Percentiles rank a stretch among this genome's conserved stretches.
Conservation (phyloP, 2,888 invertebrate genomes). For the Pachycephus smyrnensis region DNA sequence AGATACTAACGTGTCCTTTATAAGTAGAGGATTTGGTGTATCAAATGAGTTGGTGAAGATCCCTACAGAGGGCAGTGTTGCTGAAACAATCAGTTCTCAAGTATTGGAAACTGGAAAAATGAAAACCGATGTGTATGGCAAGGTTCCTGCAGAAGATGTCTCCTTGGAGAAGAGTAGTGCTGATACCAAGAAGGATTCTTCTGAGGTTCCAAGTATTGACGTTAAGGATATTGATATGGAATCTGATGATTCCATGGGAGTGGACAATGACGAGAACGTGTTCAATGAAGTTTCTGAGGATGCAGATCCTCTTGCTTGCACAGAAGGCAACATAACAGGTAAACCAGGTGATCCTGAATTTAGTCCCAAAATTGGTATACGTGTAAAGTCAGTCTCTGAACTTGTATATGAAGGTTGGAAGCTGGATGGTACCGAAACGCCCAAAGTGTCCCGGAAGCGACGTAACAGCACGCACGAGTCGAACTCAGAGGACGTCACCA, state of each 20-base stretch:
- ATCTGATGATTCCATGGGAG: conserved; percentile 53
- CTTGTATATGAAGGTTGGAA: conserved; percentile 59
- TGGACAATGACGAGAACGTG: conserved; percentile 41
- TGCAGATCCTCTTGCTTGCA: conserved; percentile 62
- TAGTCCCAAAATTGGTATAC: conserved; percentile 42
- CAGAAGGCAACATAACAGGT: conserved; percentile 45
- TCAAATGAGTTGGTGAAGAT: conserved; percentile 12
- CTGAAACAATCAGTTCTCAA: conserved; percentile 29
- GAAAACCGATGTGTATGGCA: conserved; percentile 27
- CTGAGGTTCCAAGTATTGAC: conserved; percentile 45
- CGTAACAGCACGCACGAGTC: conserved; percentile 55
- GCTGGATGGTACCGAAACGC: conserved; percentile 44
- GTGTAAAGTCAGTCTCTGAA: conserved; percentile 59
- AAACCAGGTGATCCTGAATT: conserved; percentile 20
- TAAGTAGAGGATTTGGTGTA: neutral
- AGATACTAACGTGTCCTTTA: neutral
- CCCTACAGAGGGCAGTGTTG: conserved; percentile 30
- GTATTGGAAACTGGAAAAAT: conserved; percentile 34
- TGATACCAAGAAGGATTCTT: conserved; percentile 12
- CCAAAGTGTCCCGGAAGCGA: conserved; percentile 51
- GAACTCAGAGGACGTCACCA: conserved; percentile 67
- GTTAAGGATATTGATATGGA: conserved; percentile 33
- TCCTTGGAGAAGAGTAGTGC: conserved; percentile 7
- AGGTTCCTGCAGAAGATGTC: conserved; percentile 14
- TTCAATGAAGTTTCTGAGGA: conserved; percentile 44